Base-by-base conservation (phyloP, 2,113 vertebrate genomes). In the Falcunculus frontatus region DNA sequence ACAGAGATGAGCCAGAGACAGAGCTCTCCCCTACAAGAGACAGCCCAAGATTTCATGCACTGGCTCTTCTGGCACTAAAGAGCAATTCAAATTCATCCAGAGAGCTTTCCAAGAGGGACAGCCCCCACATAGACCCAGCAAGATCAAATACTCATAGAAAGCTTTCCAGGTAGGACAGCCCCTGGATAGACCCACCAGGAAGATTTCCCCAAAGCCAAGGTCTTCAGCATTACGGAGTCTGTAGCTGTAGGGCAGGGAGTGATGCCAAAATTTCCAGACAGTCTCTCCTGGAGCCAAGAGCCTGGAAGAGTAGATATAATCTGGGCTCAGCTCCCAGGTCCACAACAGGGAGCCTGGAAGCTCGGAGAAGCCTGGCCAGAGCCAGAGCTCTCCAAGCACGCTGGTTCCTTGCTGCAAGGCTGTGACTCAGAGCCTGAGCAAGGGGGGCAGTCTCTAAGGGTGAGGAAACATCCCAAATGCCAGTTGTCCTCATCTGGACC, bases 271-370 rank as follows among this genome's bases (percentile, higher is more conserved):
- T 84, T 96, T 96, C 77, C 96, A 97, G 95, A 96, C 96, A 89
- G 91, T 33, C 46, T 95, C 77, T 96, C 44, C n/a, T 76, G 89
- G 65, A 95, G 96, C 96, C 96, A 97, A 92, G 84, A 95, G 77
- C 84, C 80, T 97, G 91, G 86, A 96, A 96, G 89, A 95, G 89
- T 44, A 93, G 95, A 95, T 96, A 89, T 35, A 94, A 96, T 84
- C 91, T 97, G 94, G 96, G 96, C 96, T 96, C 84, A 79, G 93
- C 53, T 97, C 95, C 96, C 95, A 89, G 81, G 77, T 93, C 93
- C 91, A 73, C 95, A 96, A 87, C 89, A 92, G 96, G 95, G 84
- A 96, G 33, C 81, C 65, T 97, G 93, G 89, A 93, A 94, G 84
- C 89, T 79, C 5, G 0, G 62, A 76, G 92, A 93, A 84, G 77